Percentiles rank a stretch among this genome's conserved stretches.
These are phyloP conservation scores for Limnothrissa miodon DNA, from an alignment of 2,113 vertebrate genomes.

Conservation along the genomic window DNA sequence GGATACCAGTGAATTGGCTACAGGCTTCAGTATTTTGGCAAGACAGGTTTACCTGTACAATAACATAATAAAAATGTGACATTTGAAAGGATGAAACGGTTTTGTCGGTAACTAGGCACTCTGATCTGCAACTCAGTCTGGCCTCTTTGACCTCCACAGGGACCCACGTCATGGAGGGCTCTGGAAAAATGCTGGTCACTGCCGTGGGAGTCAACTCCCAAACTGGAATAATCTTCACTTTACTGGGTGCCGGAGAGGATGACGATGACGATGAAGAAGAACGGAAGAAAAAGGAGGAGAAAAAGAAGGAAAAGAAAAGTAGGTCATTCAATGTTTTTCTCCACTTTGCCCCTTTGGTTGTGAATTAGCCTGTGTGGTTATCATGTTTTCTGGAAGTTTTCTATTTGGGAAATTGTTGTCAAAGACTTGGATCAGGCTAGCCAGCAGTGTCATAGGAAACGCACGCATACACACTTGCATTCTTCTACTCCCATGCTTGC, in stretches of 20 bases:
- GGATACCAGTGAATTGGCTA: background rate
- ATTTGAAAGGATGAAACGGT: background rate
- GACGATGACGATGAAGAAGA: constrained; percentile 93
- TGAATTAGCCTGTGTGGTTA: background rate
- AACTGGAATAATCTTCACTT: constrained; percentile 98
- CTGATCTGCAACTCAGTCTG: constrained; percentile 20
- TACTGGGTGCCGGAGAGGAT: constrained; percentile 86
- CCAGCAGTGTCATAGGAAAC: background rate
- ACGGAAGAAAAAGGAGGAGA: constrained; percentile 82
- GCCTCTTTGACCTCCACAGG: constrained; percentile 65
- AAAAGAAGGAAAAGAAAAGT: constrained; percentile 97
- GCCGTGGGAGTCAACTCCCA: constrained; percentile 97
- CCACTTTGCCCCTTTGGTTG: background rate
- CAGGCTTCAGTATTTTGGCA: background rate
- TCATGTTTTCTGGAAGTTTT: background rate
- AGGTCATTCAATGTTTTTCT: constrained; percentile 34
- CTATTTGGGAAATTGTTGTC: background rate
- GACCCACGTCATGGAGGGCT: constrained; percentile 99
- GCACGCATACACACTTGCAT: background rate
- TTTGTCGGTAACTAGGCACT: background rate
- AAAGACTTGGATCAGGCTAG: background rate
- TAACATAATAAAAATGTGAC: background rate
- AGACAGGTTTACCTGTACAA: background rate
- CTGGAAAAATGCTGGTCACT: constrained; percentile 97
- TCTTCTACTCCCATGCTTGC: background rate